phyloP scores from a whole-genome alignment of 1,140 invertebrate species.

The Trichomalopsis sarcophagae region DNA sequence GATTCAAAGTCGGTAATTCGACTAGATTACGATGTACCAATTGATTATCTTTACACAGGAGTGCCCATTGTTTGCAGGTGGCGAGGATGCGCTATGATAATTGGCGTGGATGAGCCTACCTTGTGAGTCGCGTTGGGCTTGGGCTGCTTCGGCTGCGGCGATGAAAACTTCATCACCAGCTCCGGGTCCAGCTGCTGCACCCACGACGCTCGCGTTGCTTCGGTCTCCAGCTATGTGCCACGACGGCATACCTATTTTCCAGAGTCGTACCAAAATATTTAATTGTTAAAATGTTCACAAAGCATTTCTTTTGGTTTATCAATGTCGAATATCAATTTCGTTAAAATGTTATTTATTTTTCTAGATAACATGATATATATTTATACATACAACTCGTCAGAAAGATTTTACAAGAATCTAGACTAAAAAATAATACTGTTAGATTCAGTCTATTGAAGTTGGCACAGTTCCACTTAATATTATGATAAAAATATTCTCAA shows the following conservation, averaged over 20 bases:
- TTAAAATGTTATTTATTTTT: conserved; percentile 34
- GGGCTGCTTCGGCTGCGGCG: conserved; percentile 81
- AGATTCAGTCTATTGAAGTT: conserved; percentile 53
- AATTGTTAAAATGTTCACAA: neutral
- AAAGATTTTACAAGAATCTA: conserved; percentile 14
- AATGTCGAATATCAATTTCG: conserved; percentile 13
- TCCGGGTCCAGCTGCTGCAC: conserved; percentile 69
- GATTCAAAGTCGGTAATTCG: neutral
- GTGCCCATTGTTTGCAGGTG: conserved; percentile 69
- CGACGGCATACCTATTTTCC: conserved; percentile 64
- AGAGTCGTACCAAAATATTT: conserved; percentile 5
- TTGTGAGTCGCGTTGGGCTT: conserved; percentile 85
- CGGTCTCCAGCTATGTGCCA: conserved; percentile 82
- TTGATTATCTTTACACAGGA: conserved; percentile 46
- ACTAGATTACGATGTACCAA: neutral
- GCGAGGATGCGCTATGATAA: conserved; percentile 63
- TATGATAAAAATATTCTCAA: conserved; percentile 1
- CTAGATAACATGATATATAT: conserved; percentile 36
- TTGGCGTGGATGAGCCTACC: conserved; percentile 78
- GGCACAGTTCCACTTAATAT: neutral
- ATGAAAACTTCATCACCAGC: conserved; percentile 81
- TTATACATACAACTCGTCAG: conserved; percentile 19
- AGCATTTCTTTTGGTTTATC: conserved; percentile 4
- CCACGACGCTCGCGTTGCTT: conserved; percentile 75
- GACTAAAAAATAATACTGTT: conserved; percentile 57